Base-by-base conservation (phyloP, 2,888 invertebrate genomes). In the Eurytoma adleriae region DNA sequence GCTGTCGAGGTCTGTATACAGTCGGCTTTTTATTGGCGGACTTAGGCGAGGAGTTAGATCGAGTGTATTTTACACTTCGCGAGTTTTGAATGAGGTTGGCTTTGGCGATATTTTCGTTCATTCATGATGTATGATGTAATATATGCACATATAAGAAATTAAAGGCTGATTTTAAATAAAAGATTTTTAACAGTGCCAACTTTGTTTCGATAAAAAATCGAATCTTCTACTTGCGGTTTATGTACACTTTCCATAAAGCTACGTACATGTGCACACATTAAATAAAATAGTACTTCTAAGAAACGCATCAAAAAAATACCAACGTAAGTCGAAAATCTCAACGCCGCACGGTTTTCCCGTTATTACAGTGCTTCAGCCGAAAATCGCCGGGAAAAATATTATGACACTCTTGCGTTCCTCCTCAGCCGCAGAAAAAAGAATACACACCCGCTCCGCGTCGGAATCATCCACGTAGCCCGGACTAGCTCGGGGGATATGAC, bases 341-440 rank as follows among this genome's bases (percentile, higher is more conserved):
- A 12, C n/a, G 50, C 27, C 18, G 57, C 59, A 57, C 57, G 57
- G 57, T 66, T 74, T 74, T 50, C 57, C 24, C 57, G n/a, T 48
- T 30, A 73, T 74, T 67, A 67, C 20, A 57, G 12, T n/a, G 16
- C n/a, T n/a, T 20, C n/a, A 57, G 18, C 24, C 4, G 27, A 74
- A 67, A 67, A 67, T 67, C 50, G 10, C 50, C 27, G 20, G 59
- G 30, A 54, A 76, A 76, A 76, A 76, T 76, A 76, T 76, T 69
- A 69, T 69, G 14, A 54, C 52, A 27, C 54, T 59, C 20, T 52
- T 54, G n/a, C 24, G 14, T n/a, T 59, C 59, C 50, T 20, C 74
- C 12, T 62, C 64, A 40, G 16, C n/a, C 64, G n/a, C 67, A 18
- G 18, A 52, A 67, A 52, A 67, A 67, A 50, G 52, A 7, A 67